phyloP scores from a whole-genome alignment of 2,888 invertebrate genomes.

The Acanthoscelides obtectus region DNA sequence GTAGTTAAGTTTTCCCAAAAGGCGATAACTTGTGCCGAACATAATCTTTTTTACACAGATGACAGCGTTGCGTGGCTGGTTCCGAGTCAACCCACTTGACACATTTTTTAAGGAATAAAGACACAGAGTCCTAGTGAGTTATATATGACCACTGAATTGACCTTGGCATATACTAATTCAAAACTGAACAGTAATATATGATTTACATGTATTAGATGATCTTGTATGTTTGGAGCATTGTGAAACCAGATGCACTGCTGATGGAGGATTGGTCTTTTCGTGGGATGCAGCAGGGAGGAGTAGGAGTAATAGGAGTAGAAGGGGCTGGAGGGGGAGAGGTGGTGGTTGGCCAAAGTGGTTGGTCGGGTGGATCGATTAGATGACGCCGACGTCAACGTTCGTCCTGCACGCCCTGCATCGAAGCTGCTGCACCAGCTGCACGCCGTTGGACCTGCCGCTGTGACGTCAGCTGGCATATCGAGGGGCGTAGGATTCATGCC shows the following conservation, averaged over 20 bases:
- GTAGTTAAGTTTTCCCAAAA: no score
- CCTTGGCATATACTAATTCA: no score
- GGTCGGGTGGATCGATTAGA: not conserved
- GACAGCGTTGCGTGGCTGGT: no score
- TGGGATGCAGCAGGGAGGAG: not conserved
- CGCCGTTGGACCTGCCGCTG: not conserved
- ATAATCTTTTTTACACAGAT: no score
- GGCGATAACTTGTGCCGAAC: no score
- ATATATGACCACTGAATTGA: no score
- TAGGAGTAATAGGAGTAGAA: no score
- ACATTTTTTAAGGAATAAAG: no score
- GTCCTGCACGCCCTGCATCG: not conserved
- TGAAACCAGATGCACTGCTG: not conserved
- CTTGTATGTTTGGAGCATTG: not conserved
- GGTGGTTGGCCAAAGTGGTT: not conserved
- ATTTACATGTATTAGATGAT: no score
- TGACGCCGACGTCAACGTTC: not conserved
- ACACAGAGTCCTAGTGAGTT: no score
- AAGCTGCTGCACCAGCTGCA: not conserved
- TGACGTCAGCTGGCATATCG: not conserved
- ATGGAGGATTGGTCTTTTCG: not conserved
- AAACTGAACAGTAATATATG: no score
- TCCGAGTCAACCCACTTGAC: no score
- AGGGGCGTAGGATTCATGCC: not conserved
- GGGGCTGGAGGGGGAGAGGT: not conserved